Evolutionary conservation across 2,888 invertebrate genomes (phyloP), one percentile per base, ranked within the genome.

Genomic region (Polyploca ridens): DNA sequence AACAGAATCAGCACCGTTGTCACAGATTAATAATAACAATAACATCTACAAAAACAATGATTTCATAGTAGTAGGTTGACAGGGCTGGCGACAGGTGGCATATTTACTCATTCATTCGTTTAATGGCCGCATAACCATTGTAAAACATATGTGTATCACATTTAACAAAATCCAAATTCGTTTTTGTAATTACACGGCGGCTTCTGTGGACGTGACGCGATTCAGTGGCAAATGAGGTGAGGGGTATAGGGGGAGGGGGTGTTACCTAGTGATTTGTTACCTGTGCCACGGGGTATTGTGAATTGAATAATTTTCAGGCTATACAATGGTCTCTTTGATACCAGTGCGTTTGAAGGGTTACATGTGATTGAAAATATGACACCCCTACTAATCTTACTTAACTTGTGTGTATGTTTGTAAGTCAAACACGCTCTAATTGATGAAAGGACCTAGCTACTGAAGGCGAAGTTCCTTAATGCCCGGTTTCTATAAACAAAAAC

Each of bases 111-210:
- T 59, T 11, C n/a, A 16, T 38, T 7, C 46, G 3, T 14, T 46
- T 46, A 64, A 69, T 70, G 66, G 64, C 69, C 71, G 72, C 65
- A 69, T 75, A 70, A 72, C 71, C 71, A 68, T 74, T 54, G 16
- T 19, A 19, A 16, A 19, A 74, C 69, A 70, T 72, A 69, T 66
- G 72, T 19, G 44, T 41, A 44, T 41, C 46, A 66, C 73, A 70
- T 69, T 69, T 73, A 74, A 73, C 74, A 67, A 72, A 77, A 80
- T 83, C 69, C 73, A 70, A 79, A 82, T 73, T 75, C 75, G 76
- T 80, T 84, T 84, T 83, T 80, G 83, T 84, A 85, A 85, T 84
- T 83, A 84, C 77, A 74, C 75, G 73, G 69, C 70, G 74, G 77
- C 73, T 75, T 78, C 73, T 66, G 74, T 69, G 78, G 69, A 83